Conservation (phyloP, 2,797 vertebrate species). For the Prunella strophiata region DNA sequence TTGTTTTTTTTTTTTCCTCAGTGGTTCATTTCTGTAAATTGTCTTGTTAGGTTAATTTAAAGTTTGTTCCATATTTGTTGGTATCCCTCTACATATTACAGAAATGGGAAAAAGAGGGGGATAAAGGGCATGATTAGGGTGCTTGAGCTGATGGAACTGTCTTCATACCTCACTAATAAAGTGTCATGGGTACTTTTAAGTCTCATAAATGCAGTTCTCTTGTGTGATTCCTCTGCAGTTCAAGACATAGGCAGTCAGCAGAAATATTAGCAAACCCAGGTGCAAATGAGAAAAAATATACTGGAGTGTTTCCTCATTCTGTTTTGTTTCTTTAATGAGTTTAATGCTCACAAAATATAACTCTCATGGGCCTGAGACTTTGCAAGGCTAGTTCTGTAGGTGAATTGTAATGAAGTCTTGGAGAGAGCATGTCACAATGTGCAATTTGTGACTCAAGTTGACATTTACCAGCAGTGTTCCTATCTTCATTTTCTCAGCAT, state of each 20-base stretch:
- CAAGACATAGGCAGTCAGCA: constrained; percentile 27
- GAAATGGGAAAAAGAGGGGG: background rate
- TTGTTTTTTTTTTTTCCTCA: constrained; percentile 35
- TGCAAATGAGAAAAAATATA: constrained; percentile 27
- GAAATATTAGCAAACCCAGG: background rate
- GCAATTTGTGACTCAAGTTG: background rate
- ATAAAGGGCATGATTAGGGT: background rate
- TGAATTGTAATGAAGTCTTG: background rate
- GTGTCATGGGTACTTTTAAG: background rate
- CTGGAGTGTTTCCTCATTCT: background rate
- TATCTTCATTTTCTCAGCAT: background rate
- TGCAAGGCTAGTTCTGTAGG: background rate
- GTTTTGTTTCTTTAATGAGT: constrained; percentile 1
- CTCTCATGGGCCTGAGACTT: background rate
- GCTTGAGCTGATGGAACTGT: background rate
- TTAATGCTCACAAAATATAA: background rate
- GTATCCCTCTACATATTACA: background rate
- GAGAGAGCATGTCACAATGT: background rate
- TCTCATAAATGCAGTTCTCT: constrained; percentile 9
- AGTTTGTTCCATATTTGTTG: background rate
- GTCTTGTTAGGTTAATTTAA: constrained; percentile 51
- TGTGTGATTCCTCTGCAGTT: background rate
- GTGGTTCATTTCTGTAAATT: background rate
- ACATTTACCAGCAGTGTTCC: background rate
- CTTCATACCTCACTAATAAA: constrained; percentile 48